Evolutionary conservation across 2,888 invertebrate species (phyloP).

Genomic region (Tinea trinotella): DNA sequence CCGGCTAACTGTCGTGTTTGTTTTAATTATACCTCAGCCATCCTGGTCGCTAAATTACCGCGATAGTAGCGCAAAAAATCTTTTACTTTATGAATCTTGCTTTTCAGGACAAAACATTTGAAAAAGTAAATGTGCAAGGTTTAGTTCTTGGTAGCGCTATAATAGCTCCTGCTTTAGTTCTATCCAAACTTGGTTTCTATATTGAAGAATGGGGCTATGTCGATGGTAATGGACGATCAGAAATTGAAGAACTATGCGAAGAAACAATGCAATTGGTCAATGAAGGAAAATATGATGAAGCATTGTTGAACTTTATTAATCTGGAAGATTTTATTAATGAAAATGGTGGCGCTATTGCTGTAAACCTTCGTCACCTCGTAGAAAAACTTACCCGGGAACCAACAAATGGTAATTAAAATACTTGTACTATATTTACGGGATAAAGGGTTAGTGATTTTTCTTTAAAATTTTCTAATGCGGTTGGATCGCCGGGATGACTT

Average conservation of each 20-base stretch:
- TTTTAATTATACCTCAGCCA: no score
- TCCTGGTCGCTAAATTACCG: no score
- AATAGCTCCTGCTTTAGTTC: constrained; percentile 77
- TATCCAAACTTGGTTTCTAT: constrained; percentile 54
- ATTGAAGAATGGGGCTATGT: constrained; percentile 74
- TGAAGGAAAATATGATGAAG: constrained; percentile 61
- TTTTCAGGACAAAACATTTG: not conserved
- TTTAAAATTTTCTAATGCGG: no score
- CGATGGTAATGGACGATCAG: constrained; percentile 73
- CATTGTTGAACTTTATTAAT: constrained; percentile 74
- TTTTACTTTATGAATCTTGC: no score
- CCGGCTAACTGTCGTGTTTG: no score
- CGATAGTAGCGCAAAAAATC: no score
- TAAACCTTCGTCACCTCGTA: constrained; percentile 72
- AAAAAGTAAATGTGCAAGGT: constrained; percentile 77
- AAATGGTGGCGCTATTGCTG: constrained; percentile 77
- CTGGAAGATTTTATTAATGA: constrained; percentile 74
- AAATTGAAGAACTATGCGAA: constrained; percentile 69
- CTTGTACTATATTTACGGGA: not conserved
- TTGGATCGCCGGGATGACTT: no score
- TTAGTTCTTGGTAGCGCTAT: constrained; percentile 88
- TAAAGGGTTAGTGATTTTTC: no score
- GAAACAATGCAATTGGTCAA: constrained; percentile 63
- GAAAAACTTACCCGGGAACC: constrained; percentile 38
- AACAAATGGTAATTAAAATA: constrained; percentile 17